These are phyloP conservation scores for Eilema griseolum DNA, from an alignment of 2,888 invertebrate species.

Conservation along the genomic window DNA sequence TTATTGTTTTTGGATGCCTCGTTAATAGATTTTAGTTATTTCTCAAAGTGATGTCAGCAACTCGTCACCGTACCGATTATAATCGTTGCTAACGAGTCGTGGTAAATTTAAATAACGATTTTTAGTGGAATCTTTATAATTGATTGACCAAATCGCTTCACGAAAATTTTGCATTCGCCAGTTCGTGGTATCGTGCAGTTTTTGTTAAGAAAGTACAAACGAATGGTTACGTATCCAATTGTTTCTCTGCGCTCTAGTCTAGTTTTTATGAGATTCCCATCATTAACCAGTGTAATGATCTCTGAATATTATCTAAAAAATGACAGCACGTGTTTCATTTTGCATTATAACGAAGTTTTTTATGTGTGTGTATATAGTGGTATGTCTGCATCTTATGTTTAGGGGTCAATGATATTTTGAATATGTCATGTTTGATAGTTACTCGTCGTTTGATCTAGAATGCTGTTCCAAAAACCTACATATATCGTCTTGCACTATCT, in stretches of 20 bases:
- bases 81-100: slow-evolving; percentile 47
- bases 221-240: slow-evolving; percentile 58
- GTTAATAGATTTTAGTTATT: slow-evolving; percentile 46
- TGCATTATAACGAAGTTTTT: slow-evolving; percentile 37
- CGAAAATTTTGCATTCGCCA: slow-evolving; percentile 27
- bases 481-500: slow-evolving; percentile 51
- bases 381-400: slow-evolving; percentile 50
- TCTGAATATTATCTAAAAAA: slow-evolving; percentile 59
- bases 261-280: slow-evolving; percentile 65
- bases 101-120: slow-evolving; percentile 50
- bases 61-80: slow-evolving; percentile 51
- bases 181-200: slow-evolving; percentile 42
- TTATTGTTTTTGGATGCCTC: slow-evolving; percentile 59
- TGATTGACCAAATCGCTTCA: slow-evolving; percentile 41
- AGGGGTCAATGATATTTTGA: slow-evolving; percentile 71
- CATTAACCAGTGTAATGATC: slow-evolving; percentile 62
- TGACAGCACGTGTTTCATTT: slow-evolving; percentile 57
- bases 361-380: slow-evolving; percentile 20
- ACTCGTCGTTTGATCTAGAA: slow-evolving; percentile 64
- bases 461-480: slow-evolving; percentile 71
- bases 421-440: slow-evolving; percentile 61
- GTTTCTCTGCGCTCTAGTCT: slow-evolving; percentile 58
- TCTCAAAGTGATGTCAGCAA: slow-evolving; percentile 61
- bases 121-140: slow-evolving; percentile 44
- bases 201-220: slow-evolving; percentile 49